phyloP scores from a whole-genome alignment of 2,797 vertebrate genomes.

The Austrolebias charrua region DNA sequence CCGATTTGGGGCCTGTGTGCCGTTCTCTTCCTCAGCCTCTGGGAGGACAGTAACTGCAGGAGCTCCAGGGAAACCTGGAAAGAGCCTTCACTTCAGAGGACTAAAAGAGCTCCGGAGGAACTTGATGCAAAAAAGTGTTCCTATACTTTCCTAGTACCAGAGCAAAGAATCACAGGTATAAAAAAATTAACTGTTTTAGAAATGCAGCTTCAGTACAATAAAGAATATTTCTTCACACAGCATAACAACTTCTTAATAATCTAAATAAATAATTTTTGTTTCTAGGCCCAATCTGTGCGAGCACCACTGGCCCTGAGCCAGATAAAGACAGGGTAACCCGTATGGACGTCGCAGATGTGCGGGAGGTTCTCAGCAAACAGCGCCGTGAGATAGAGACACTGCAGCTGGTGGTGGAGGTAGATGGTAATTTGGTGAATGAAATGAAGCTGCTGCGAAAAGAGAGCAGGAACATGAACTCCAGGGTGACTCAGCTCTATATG shows the following conservation, averaged over 20 bases:
- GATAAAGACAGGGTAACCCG: slow-evolving; percentile 92
- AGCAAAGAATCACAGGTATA: slow-evolving; percentile 90
- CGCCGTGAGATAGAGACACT: slow-evolving; percentile 92
- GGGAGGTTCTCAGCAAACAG: slow-evolving; percentile 92
- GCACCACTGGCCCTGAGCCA: slow-evolving; percentile 82
- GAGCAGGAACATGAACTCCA: slow-evolving; percentile 98
- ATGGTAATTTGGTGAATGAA: slow-evolving; percentile 96
- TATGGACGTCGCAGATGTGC: slow-evolving; percentile 94
- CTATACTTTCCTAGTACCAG: slow-evolving; percentile 95
- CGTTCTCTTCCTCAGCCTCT: slow-evolving; percentile 81
- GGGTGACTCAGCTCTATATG: slow-evolving; percentile 99
- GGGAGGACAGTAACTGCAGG: slow-evolving; percentile 70
- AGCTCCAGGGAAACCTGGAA: slow-evolving; percentile 73
- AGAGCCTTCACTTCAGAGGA: slow-evolving; percentile 59
- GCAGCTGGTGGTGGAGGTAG: slow-evolving; percentile 94
- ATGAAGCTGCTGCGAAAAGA: slow-evolving; percentile 97
- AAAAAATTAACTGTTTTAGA: neutral
- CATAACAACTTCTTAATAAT: slow-evolving; percentile 8
- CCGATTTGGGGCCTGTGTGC: slow-evolving; percentile 82
- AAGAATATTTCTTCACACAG: neutral
- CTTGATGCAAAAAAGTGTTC: slow-evolving; percentile 88
- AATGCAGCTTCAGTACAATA: neutral
- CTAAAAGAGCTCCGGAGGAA: slow-evolving; percentile 69
- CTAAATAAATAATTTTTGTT: slow-evolving; percentile 33
- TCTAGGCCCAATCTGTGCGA: slow-evolving; percentile 93